These are phyloP conservation scores for Leptinotarsa juncta DNA, from an alignment of 2,888 invertebrate species.

Conservation along the genomic window DNA sequence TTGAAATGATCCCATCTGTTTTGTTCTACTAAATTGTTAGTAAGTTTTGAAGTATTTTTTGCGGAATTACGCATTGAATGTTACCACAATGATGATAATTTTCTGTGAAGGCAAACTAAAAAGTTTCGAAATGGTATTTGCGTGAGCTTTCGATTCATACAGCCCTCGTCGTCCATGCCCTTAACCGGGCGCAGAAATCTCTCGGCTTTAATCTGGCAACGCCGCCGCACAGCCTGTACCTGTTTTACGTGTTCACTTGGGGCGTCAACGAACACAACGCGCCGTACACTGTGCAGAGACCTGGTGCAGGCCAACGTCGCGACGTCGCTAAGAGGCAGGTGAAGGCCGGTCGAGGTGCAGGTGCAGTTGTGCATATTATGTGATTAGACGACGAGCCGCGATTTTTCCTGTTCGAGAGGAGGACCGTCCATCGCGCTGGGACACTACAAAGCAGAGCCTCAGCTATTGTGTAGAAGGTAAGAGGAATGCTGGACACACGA, in stretches of 20 bases:
- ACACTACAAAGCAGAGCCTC: background rate
- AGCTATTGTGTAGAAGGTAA: constrained; percentile 3
- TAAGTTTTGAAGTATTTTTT: too few relatives aligned
- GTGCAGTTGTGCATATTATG: constrained; percentile 38
- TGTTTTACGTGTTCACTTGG: constrained; percentile 41
- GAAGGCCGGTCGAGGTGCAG: constrained; percentile 39
- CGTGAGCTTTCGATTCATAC: too few relatives aligned
- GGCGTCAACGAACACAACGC: constrained; percentile 38
- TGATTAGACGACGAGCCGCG: constrained; percentile 23
- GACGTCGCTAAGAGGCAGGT: constrained; percentile 28
- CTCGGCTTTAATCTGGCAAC: constrained; percentile 26
- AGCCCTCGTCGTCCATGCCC: background rate
- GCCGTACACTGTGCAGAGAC: constrained; percentile 39
- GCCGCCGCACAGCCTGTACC: constrained; percentile 38
- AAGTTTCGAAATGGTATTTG: too few relatives aligned
- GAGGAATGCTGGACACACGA: background rate
- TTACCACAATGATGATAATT: too few relatives aligned
- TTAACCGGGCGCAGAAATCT: constrained; percentile 15
- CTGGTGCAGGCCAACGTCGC: constrained; percentile 40
- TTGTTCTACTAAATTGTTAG: too few relatives aligned
- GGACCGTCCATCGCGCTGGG: background rate
- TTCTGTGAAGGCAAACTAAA: too few relatives aligned
- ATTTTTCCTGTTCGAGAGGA: constrained; percentile 21
- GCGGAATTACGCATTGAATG: too few relatives aligned
- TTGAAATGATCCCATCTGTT: too few relatives aligned